These are phyloP conservation scores for Thripadectes ignobilis DNA, from an alignment of 2,797 vertebrate genomes.

Conservation along the genomic window DNA sequence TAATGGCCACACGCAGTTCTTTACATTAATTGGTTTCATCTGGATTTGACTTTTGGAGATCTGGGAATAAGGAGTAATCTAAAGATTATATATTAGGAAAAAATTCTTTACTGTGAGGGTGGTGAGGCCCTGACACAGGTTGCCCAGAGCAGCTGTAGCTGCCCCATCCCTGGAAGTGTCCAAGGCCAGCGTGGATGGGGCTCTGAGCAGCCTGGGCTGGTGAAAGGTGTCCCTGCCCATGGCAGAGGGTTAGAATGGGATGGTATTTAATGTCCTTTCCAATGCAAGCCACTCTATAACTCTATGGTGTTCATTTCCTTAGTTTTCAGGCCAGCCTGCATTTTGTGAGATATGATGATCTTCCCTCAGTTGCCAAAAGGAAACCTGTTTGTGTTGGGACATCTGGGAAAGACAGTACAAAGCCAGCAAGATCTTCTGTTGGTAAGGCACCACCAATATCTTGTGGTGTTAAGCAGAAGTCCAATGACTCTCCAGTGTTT, in stretches of 20 bases:
- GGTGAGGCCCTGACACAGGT: neutral
- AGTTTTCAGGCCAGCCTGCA: neutral
- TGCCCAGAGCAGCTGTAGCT: neutral
- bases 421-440: neutral
- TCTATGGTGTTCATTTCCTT: neutral
- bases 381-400: neutral
- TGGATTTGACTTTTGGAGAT: neutral
- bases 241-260: neutral
- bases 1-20: neutral
- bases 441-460: neutral
- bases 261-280: neutral
- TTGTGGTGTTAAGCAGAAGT: neutral
- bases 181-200: neutral
- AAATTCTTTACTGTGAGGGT: neutral
- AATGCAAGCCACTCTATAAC: neutral
- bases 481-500: neutral
- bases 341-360: fast-evolving
- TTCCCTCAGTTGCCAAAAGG: neutral
- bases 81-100: neutral
- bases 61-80: neutral
- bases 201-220: neutral
- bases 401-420: neutral
- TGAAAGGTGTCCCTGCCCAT: neutral
- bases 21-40: neutral
- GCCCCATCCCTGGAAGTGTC: neutral